phyloP scores from a whole-genome alignment of 2,797 vertebrate genomes.

The Coilia nasus region DNA sequence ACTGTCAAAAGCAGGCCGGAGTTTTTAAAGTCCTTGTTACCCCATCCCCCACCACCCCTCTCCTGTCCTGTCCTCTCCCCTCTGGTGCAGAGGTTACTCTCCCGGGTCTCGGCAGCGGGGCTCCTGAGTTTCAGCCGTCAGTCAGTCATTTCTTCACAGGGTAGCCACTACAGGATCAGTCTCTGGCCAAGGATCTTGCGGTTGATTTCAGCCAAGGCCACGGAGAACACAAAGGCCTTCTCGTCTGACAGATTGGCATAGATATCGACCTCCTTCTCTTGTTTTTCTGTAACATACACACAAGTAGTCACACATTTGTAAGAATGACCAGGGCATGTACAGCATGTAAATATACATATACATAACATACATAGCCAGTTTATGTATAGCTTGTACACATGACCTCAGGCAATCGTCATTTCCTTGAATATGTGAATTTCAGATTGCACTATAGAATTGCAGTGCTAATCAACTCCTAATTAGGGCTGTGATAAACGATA shows the following conservation, averaged over 20 bases:
- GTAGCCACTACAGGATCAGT: constrained; percentile 84
- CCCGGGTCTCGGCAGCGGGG: constrained; percentile 35
- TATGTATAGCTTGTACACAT: no score
- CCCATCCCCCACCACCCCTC: constrained; percentile 1
- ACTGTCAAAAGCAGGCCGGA: constrained; percentile 33
- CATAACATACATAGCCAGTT: neutral
- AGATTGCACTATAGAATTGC: neutral
- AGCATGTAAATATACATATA: neutral
- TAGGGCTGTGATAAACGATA: neutral
- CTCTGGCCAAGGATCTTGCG: constrained; percentile 98
- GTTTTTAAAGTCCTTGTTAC: constrained; percentile 16
- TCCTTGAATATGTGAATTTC: neutral
- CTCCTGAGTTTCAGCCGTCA: constrained; percentile 39
- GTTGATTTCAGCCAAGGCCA: constrained; percentile 99
- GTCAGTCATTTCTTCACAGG: constrained; percentile 16
- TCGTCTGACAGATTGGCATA: constrained; percentile 98
- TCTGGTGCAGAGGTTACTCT: constrained; percentile 34
- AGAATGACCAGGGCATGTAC: neutral
- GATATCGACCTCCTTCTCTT: constrained; percentile 97
- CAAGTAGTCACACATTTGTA: neutral
- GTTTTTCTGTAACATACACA: constrained; percentile 83
- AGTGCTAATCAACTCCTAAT: neutral
- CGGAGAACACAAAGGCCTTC: constrained; percentile 98
- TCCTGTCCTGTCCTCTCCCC: constrained; percentile 22
- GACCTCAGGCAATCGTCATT: neutral